Conservation (phyloP, 2,797 vertebrate species). For the Pyrocephalus nanus region DNA sequence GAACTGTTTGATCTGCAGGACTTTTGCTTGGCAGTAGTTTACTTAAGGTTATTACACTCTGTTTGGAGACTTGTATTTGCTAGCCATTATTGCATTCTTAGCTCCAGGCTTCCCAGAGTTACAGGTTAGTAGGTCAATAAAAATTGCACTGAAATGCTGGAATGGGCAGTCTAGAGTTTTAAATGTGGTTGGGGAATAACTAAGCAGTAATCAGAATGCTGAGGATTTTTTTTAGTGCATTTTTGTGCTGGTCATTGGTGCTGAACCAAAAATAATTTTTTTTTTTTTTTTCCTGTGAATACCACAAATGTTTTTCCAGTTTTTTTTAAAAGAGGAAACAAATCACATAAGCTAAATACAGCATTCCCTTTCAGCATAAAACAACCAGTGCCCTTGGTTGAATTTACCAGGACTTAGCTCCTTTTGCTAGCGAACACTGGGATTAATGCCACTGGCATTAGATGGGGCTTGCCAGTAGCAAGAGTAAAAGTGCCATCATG, state of each 20-base stretch:
- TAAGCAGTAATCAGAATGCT: not conserved
- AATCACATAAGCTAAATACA: not conserved
- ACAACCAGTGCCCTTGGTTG: not conserved
- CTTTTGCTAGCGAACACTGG: not conserved
- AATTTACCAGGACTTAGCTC: not conserved
- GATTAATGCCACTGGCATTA: not conserved
- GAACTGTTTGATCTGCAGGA: slow-evolving; percentile 63
- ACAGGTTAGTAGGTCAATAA: slow-evolving; percentile 75
- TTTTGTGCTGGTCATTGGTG: not conserved
- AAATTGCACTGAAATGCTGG: slow-evolving; percentile 80
- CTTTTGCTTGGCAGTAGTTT: slow-evolving; percentile 60
- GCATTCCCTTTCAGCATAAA: not conserved
- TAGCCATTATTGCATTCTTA: slow-evolving; percentile 61
- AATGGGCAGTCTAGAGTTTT: slow-evolving; percentile 22
- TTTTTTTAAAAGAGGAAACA: not conserved
- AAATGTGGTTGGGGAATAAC: slow-evolving; percentile 20
- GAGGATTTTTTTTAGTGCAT: not conserved
- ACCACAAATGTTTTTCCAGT: not conserved
- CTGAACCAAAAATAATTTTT: not conserved
- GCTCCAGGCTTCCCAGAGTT: slow-evolving; percentile 50
- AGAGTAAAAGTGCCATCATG: not conserved
- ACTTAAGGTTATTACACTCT: slow-evolving; percentile 59
- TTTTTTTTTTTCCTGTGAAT: not conserved
- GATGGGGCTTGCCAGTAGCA: not conserved
- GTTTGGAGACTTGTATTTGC: slow-evolving; percentile 61